Base-by-base conservation (phyloP, 1,140 invertebrate genomes). In the Dysdera silvatica region DNA sequence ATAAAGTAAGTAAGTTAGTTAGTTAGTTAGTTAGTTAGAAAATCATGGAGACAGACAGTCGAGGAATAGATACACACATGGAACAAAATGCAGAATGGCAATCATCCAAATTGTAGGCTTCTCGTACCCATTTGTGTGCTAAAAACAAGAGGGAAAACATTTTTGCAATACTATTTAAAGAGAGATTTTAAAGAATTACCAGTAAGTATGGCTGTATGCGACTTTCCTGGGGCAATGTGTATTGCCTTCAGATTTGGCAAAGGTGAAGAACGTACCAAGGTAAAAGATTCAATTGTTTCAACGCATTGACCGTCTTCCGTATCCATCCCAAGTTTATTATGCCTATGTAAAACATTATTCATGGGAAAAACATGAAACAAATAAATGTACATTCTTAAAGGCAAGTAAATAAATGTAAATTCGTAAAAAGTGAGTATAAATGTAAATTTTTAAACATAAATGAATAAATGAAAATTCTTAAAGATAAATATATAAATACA, bases 301-400 rank as follows among this genome's bases (percentile, higher is more conserved):
- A 75, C 63, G 14, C 32, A 37, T 29, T 66, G 33, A n/a, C 69
- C 66, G 24, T 55, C 35, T 35, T 32, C 48, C 10, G 43, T 48
- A 52, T 78, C 75, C 37, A 78, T 54, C 18, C 63, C 74, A 26
- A 77, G 66, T 65, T 78, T 78, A 69, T 77, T 78, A 56, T 73
- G 74, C 57, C 77, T 78, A 40, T 28, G 28, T 6, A 63, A 33
- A 37, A 7, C 16, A 61, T 43, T 28, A 28, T 8, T n/a, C 1
- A 2, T n/a, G 10, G 3, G 12, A 54, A 26, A 12, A 29, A 32
- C 32, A 12, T 43, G 29, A 5, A 66, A 45, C 8, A 23, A 14
- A 45, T 10, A 61, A 10, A 8, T 14, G 24, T n/a, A 62, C 14
- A 51, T 23, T 45, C 16, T 16, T 61, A 41, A 18, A 12, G 7